Percentiles rank a stretch among this genome's conserved stretches.
phyloP scores from a whole-genome alignment of 1,140 invertebrate species.

The Drosophila persimilis region DNA sequence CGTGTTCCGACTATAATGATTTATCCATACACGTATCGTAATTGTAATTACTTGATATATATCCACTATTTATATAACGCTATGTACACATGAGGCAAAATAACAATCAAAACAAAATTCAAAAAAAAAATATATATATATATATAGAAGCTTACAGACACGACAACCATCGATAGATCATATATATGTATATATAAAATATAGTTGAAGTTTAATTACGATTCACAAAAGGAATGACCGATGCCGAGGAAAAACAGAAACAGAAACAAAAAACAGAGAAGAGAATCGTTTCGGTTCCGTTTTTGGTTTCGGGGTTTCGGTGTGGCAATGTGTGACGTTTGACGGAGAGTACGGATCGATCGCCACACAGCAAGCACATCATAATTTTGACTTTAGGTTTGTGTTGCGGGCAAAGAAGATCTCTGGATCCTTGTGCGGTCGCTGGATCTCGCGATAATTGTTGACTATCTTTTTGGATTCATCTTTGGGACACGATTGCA shows the following conservation, averaged over 20 bases:
- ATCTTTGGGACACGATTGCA: slow-evolving; percentile 82
- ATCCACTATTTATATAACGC: slow-evolving; percentile 49
- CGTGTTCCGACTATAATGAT: slow-evolving; percentile 68
- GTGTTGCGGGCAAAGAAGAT: slow-evolving; percentile 82
- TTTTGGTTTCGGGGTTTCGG: neutral
- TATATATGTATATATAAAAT: slow-evolving; percentile 16
- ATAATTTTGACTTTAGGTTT: slow-evolving; percentile 82
- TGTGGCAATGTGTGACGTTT: too few species aligned
- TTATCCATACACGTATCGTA: slow-evolving; percentile 10
- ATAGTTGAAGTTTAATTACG: slow-evolving; percentile 16
- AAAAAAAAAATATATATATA: neutral
- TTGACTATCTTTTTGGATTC: slow-evolving; percentile 82
- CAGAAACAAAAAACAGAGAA: slow-evolving; percentile 29
- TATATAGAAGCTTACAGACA: slow-evolving; percentile 61
- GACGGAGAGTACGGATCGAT: slow-evolving; percentile 3
- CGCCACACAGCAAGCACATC: slow-evolving; percentile 44
- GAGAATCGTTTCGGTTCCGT: slow-evolving; percentile 4
- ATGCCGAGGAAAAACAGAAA: slow-evolving; percentile 3
- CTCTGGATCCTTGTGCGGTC: slow-evolving; percentile 77
- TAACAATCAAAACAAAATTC: slow-evolving; percentile 30
- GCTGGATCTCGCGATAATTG: slow-evolving; percentile 82
- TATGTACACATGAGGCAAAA: slow-evolving; percentile 66
- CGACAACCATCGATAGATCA: slow-evolving; percentile 62
- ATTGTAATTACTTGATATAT: slow-evolving; percentile 36
- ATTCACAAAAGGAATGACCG: slow-evolving; percentile 24